A percentile compares a stretch with the other conserved stretches of the same genome.
Evolutionary conservation across 2,113 vertebrate species (phyloP).

Genomic region (Eudorcas thomsonii): DNA sequence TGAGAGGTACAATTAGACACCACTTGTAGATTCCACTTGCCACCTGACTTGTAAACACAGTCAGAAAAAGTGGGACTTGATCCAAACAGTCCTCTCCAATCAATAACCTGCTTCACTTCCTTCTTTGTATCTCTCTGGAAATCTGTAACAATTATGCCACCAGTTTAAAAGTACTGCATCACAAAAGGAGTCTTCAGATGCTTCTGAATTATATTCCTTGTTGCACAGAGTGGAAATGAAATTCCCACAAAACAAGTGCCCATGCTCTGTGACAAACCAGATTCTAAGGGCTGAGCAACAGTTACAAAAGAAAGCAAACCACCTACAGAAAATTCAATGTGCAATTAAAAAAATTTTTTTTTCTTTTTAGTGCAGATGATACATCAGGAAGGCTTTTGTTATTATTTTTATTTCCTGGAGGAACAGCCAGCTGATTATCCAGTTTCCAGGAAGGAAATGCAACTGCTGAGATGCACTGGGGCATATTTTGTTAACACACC

Average conservation of each 20-base stretch:
- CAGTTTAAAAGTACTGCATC: slow-evolving; percentile 1
- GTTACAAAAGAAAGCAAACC: neutral
- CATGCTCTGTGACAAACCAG: neutral
- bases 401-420: neutral
- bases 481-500: neutral
- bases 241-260: neutral
- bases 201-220: neutral
- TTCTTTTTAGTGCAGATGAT: neutral
- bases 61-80: neutral
- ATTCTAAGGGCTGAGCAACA: neutral
- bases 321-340: neutral
- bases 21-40: slow-evolving; percentile 22
- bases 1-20: neutral
- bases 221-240: neutral
- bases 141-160: neutral
- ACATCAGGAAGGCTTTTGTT: neutral
- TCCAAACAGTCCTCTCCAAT: neutral
- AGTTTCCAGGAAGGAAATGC: neutral
- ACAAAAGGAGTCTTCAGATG: neutral
- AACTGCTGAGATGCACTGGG: neutral
- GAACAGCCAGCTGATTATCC: neutral
- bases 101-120: neutral
- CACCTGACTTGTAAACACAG: neutral
- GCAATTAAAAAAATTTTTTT: neutral
- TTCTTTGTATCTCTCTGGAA: slow-evolving; percentile 17